Base-by-base conservation (phyloP, 2,888 invertebrate species). In the Deilephila elpenor region DNA sequence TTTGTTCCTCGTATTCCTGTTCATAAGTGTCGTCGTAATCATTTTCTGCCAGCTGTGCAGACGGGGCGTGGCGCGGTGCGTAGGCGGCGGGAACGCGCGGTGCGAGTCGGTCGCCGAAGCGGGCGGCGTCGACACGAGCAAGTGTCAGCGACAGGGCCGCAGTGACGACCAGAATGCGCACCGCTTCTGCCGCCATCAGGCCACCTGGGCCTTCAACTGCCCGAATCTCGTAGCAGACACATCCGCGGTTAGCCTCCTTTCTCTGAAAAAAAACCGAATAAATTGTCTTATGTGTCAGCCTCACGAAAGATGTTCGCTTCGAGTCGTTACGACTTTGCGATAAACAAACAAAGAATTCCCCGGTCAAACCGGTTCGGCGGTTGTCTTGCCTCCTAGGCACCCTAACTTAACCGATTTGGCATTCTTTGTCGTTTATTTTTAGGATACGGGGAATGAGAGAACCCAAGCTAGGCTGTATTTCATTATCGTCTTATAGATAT, bases 51-150 rank as follows among this genome's bases (percentile, higher is more conserved):
- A 85, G 85, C 77, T 83, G 79, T 78, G 86, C 76, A 74, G 86
- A 75, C 78, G 90, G 88, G 73, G 90, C 88, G 84, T 87, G 84
- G 80, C 91, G 91, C 79, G 90, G 93, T 78, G 86, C 88, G 86
- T 89, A 93, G 76, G 88, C 86, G 80, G 89, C 91, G 75, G 90
- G 94, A 78, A 90, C 92, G 82, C 91, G 92, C 79, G 92, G 93
- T 78, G 89, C 90, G 72, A 92, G 89, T 78, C 92, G 91, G 88
- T 91, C 92, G 72, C 90, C 93, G 83, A 92, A 93, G 82, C 92
- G 92, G 78, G 87, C 92, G 74, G 91, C 88, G 76, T 79, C 81
- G 75, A 84, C 85, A 76, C 84, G 81, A 75, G 87, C 88, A 78
- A 89, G 84, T 81, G 82, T 87, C 77, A 84, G 88, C 86, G 89